Percentiles rank a stretch among this genome's conserved stretches.
These are phyloP conservation scores for Sciaenops ocellatus DNA, from an alignment of 2,797 vertebrate species.

Conservation along the genomic window DNA sequence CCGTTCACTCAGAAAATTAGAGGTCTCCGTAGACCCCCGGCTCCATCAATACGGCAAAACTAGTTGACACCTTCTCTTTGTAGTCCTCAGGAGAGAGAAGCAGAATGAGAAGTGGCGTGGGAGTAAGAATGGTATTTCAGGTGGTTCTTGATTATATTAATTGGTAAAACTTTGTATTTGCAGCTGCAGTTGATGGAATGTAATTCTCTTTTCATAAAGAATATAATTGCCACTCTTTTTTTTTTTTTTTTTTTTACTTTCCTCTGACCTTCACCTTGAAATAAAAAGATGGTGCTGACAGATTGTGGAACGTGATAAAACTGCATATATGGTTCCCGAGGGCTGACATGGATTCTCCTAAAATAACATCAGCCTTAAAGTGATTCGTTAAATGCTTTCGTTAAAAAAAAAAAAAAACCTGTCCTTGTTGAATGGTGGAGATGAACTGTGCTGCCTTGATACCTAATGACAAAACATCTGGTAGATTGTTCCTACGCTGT, in stretches of 20 bases:
- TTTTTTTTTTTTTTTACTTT: too few species aligned
- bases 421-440: constrained; percentile 71
- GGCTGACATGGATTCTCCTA: constrained; percentile 49
- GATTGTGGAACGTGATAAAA: constrained; percentile 68
- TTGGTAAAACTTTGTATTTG: constrained; percentile 52
- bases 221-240: constrained; percentile 7
- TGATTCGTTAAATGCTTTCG: constrained; percentile 63
- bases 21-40: constrained; percentile 74
- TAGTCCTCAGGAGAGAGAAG: constrained; percentile 41
- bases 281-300: constrained; percentile 52
- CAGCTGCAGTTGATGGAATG: constrained; percentile 2
- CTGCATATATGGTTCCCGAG: constrained; percentile 56
- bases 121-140: constrained; percentile 28
- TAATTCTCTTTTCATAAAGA: constrained; percentile 13
- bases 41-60: constrained; percentile 70
- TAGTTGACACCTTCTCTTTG: constrained; percentile 70
- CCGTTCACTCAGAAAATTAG: constrained; percentile 84
- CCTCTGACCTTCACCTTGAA: constrained; percentile 68
- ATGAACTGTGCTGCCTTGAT: constrained; percentile 59
- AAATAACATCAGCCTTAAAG: constrained; percentile 64
- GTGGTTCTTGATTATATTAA: constrained; percentile 49
- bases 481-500: constrained; percentile 55
- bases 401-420: constrained; percentile 28
- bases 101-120: constrained; percentile 46
- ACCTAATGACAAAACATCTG: constrained; percentile 80